phyloP scores from a whole-genome alignment of 92 coral and sea anemone species.

The Epizoanthus rinbou region DNA sequence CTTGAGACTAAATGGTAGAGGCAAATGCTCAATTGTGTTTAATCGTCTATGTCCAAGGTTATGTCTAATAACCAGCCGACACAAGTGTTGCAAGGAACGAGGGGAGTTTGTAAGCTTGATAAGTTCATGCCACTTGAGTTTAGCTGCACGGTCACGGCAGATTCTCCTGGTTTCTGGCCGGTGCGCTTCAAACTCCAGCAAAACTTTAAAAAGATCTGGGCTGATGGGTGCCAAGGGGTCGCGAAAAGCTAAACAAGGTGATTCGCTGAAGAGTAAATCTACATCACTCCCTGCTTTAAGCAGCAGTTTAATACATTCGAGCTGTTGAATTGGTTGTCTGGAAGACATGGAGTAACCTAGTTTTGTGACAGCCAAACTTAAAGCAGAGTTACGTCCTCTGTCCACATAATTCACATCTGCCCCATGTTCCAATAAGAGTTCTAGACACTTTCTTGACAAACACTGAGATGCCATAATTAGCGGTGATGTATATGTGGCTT shows the following conservation, averaged over 20 bases:
- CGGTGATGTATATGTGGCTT: conserved; percentile 73
- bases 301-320: conserved; percentile 66
- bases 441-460: conserved; percentile 47
- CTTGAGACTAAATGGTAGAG: conserved; percentile 64
- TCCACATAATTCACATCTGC: conserved; percentile 75
- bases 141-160: conserved; percentile 29
- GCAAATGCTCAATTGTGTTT: conserved; percentile 54
- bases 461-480: conserved; percentile 72
- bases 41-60: conserved; percentile 51
- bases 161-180: conserved; percentile 48
- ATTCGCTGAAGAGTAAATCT: conserved; percentile 43
- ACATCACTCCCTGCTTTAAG: conserved; percentile 72
- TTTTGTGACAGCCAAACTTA: conserved; percentile 60
- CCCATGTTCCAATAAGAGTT: conserved; percentile 67
- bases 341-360: conserved; percentile 39
- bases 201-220: conserved; percentile 52
- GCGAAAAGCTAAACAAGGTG: conserved; percentile 56
- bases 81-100: conserved; percentile 62
- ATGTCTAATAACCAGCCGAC: conserved; percentile 67
- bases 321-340: conserved; percentile 43
- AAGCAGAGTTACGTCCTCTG: conserved; percentile 72
- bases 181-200: conserved; percentile 63
- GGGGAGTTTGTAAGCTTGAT: conserved; percentile 57
- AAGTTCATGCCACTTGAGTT: conserved; percentile 54
- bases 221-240: conserved; percentile 52